A percentile compares a stretch with the other conserved stretches of the same genome.
phyloP scores from a whole-genome alignment of 2,888 invertebrate species.

The Eupithecia pulchellata region DNA sequence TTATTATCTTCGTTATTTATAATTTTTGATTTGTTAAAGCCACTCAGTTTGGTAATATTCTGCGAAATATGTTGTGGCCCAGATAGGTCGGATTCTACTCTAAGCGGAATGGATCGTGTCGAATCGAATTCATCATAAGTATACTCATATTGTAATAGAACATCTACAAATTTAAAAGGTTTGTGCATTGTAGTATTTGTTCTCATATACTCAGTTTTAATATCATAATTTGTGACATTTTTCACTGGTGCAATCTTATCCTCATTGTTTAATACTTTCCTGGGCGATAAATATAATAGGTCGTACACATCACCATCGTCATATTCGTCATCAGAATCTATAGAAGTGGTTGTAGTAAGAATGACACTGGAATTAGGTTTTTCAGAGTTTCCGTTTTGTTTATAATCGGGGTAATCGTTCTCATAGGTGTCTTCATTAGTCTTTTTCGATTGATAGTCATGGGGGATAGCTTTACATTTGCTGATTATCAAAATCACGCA shows the following conservation, averaged over 20 bases:
- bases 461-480: background rate
- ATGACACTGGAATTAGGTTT: background rate
- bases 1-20: background rate
- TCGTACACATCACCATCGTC: slow-evolving; percentile 20
- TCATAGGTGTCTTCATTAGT: slow-evolving; percentile 41
- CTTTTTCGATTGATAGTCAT: background rate
- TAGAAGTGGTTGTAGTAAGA: slow-evolving; percentile 5
- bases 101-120: background rate
- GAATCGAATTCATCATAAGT: slow-evolving; percentile 48
- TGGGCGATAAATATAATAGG: slow-evolving; percentile 21
- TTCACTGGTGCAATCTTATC: background rate
- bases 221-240: slow-evolving; percentile 24
- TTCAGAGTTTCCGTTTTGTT: background rate
- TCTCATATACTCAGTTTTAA: background rate
- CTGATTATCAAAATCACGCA: background rate
- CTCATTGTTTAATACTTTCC: background rate
- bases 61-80: background rate
- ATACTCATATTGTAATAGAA: slow-evolving; percentile 54
- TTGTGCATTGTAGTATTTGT: background rate
- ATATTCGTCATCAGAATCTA: slow-evolving; percentile 21
- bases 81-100: background rate
- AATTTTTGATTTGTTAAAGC: background rate
- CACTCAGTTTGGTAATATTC: background rate
- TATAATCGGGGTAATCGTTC: slow-evolving; percentile 23
- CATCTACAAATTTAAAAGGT: slow-evolving; percentile 5